Evolutionary conservation across 2,888 invertebrate species (phyloP).

Genomic region (Steinernema carpocapsae): DNA sequence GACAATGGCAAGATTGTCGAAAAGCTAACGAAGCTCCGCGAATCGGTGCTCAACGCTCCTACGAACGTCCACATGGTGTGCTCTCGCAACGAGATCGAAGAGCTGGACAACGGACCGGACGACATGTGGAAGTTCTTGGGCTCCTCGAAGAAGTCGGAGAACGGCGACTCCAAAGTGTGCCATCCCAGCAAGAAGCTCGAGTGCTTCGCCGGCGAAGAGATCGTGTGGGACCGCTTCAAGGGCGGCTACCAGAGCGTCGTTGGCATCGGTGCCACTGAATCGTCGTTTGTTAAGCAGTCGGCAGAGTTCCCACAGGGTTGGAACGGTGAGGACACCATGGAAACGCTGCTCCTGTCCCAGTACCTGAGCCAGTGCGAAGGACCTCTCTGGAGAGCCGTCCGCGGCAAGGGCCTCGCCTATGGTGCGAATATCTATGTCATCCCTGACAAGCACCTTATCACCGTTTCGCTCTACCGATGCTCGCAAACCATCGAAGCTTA

Average conservation of each 20-base stretch:
- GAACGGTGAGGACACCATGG: conserved; percentile 76
- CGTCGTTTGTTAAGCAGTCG: conserved; percentile 68
- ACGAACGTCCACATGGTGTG: conserved; percentile 60
- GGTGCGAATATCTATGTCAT: conserved; percentile 76
- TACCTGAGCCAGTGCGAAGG: conserved; percentile 85
- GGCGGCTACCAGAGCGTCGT: conserved; percentile 38
- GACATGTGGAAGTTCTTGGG: conserved; percentile 47
- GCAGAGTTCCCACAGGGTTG: conserved; percentile 77
- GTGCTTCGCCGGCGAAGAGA: neutral
- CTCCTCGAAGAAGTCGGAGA: conserved; percentile 38
- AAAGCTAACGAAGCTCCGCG: conserved; percentile 53
- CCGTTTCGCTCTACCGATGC: conserved; percentile 78
- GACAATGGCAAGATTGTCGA: conserved; percentile 42
- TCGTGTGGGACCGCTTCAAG: neutral
- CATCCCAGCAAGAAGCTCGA: conserved; percentile 29
- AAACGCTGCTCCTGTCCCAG: conserved; percentile 81
- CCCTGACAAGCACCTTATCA: conserved; percentile 76
- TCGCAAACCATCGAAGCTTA: conserved; percentile 82
- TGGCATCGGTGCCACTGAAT: conserved; percentile 56
- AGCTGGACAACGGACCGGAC: neutral
- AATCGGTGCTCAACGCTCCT: conserved; percentile 50
- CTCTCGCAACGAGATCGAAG: conserved; percentile 42
- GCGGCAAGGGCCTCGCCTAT: conserved; percentile 86
- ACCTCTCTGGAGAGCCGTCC: conserved; percentile 75
- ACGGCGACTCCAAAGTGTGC: neutral